Conservation (phyloP, 2,888 invertebrate species). For the Panopea generosa region DNA sequence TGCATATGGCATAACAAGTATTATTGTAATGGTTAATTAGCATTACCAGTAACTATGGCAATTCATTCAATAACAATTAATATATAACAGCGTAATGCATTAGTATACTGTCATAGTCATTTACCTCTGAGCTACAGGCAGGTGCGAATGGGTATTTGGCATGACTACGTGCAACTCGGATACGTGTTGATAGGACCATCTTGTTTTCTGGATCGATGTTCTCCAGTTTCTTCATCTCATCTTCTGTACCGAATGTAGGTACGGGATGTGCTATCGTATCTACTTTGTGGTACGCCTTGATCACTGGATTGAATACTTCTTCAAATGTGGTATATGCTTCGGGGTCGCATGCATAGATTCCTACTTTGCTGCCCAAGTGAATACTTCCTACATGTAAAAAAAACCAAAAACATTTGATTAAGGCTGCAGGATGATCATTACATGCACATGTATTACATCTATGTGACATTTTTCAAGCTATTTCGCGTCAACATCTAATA, state of each 20-base stretch:
- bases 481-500: too few relatives aligned
- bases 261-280: conserved; percentile 89
- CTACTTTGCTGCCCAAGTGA: conserved; percentile 83
- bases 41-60: too few relatives aligned
- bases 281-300: conserved; percentile 87
- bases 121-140: conserved; percentile 90
- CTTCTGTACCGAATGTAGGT: conserved; percentile 89
- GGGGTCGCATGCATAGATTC: conserved; percentile 98
- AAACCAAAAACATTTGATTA: neutral
- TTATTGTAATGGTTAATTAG: too few relatives aligned
- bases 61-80: too few relatives aligned
- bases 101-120: neutral
- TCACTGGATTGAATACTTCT: conserved; percentile 98
- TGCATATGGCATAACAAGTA: too few relatives aligned
- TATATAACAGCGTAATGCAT: too few relatives aligned
- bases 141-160: conserved; percentile 86
- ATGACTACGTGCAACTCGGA: conserved; percentile 81
- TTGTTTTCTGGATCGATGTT: conserved; percentile 93
- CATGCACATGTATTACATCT: too few relatives aligned
- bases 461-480: too few relatives aligned
- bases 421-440: too few relatives aligned
- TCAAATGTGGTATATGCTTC: conserved; percentile 97
- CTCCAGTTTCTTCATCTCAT: conserved; percentile 85
- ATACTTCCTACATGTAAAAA: conserved; percentile 68
- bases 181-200: conserved; percentile 89